A percentile compares a stretch with the other conserved stretches of the same genome.
Conservation (phyloP, 2,888 invertebrate genomes). For the Carcina quercana region DNA sequence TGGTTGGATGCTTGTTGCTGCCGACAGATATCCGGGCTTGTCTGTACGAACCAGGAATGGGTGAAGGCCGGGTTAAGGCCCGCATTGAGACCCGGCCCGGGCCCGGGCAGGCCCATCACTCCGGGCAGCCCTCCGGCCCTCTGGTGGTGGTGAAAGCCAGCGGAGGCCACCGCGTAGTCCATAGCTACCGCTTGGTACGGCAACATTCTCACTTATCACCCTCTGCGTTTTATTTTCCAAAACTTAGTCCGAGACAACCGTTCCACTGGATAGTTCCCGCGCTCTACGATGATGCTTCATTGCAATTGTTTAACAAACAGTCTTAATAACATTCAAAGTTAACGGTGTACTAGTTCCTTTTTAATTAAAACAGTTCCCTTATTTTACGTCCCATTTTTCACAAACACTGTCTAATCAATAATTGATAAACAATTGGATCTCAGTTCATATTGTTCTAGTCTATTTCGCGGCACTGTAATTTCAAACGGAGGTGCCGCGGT, state of each 20-base stretch:
- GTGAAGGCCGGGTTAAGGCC: conserved; percentile 85
- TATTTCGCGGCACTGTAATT: conserved; percentile 24
- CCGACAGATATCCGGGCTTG: conserved; percentile 92
- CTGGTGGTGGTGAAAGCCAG: conserved; percentile 69
- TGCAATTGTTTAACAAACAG: no score
- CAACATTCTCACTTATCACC: conserved; percentile 77
- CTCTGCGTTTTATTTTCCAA: conserved; percentile 12
- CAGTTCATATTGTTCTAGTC: no score
- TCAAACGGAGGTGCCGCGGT: conserved; percentile 30
- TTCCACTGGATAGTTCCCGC: conserved; percentile 35
- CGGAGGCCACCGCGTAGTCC: conserved; percentile 82
- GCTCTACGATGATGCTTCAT: conserved; percentile 34
- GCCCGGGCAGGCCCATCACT: conserved; percentile 73
- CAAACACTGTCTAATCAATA: no score
- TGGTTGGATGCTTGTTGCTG: conserved; percentile 83
- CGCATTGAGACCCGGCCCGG: conserved; percentile 64
- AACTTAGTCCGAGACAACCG: conserved; percentile 31
- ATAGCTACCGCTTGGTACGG: conserved; percentile 93
- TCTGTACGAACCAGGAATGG: conserved; percentile 95
- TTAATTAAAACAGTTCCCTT: no score
- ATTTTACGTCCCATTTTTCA: no score
- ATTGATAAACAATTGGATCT: no score
- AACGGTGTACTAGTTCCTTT: no score
- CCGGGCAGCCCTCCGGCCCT: conserved; percentile 68
- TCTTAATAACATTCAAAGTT: no score